Base-by-base conservation (phyloP, 2,888 invertebrate species). In the Drosophila paracracens region DNA sequence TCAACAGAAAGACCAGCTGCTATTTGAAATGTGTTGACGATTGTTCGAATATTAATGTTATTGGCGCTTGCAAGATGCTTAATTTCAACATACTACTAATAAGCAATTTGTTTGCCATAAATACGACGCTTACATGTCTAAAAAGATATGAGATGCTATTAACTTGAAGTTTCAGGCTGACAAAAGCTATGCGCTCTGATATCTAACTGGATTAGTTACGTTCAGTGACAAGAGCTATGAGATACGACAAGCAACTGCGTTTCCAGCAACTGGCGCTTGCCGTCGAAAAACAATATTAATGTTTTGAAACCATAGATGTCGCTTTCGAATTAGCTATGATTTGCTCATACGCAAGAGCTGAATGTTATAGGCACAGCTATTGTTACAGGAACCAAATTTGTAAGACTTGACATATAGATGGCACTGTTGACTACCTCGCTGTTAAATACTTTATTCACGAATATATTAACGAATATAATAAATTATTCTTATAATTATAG, bases 131-230 rank as follows among this genome's bases (percentile, higher is more conserved):
- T 53, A 16, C 2, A 8, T 33, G 6, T 11, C 6, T 18, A 25
- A 18, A 35, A 10, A 4, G 5, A 10, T 1, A 11, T 11, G 10
- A 33, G 33, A 33, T 33, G 11, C 10, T 33, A 10, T 5, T 27
- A 11, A 1, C 4, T 13, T 27, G 4, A 38, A 13, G 2, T n/a
- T 7, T 4, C 7, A 11, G 13, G 18, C 36, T 38, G 36, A 38
- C 54, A 18, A 10, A 27, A 27, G 54, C 36, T 54, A 7, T 2
- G 1, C 1, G 18, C 6, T 4, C 6, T 36, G 25, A 3, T 53
- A 16, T 25, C 0, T 25, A 5, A 3, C 35, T 10, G 2, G 16
- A 5, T 4, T 16, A 1, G 1, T 0, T 5, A 1, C 25, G 38
- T 0, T 7, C 0, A 16, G 3, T 52, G 50, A 1, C 29, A 46